Base-by-base conservation (phyloP, 2,113 vertebrate species). In the Colistium nudipinnis region DNA sequence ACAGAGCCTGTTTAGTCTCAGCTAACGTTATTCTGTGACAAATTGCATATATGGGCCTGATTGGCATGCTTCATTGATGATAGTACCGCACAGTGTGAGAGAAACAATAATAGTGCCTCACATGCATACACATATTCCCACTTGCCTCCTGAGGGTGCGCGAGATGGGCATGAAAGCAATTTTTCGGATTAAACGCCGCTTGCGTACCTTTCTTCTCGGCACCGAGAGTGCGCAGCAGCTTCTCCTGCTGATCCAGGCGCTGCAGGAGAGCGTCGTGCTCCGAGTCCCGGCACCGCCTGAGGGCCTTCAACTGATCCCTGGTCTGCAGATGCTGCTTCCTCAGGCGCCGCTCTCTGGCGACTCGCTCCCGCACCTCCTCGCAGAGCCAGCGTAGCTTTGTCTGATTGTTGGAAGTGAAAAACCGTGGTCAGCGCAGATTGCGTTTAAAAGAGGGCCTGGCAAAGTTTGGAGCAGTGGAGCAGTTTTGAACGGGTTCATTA, bases 361-460 rank as follows among this genome's bases (percentile, higher is more conserved):
- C 93, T 44, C 92, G 87, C 68, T 97, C 96, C 24, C 86, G 93
- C 81, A 95, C 87, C 75, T 99, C 97, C 78, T 96, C 95, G n/a
- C 94, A 94, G 35, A 99, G 90, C 97, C 95, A 98, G 25, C 86
- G 88, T 0, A 93, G 78, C 76, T 91, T 92, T 6, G 77, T 87
- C 92, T 93, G 67, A 30, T 20, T 19, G 36, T 31, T 33, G 24
- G 30, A 27, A 71, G n/a, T 22, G 41, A 27, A 69, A 0, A 66
- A n/a, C n/a, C 19, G 66, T 5, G 51, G 31, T 33, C 7, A 54
- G 28, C 30, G 24, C 13, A n/a, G 2, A 3, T 17, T 48, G 4
- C 13, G 22, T 35, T 31, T 6, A 8, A 59, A 1, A 35, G 17
- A 4, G 1, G 24, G 4, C n/a, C n/a, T n/a, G n/a, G n/a, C n/a